Base-by-base conservation (phyloP, 2,888 invertebrate species). In the Agriopis aurantiaria region DNA sequence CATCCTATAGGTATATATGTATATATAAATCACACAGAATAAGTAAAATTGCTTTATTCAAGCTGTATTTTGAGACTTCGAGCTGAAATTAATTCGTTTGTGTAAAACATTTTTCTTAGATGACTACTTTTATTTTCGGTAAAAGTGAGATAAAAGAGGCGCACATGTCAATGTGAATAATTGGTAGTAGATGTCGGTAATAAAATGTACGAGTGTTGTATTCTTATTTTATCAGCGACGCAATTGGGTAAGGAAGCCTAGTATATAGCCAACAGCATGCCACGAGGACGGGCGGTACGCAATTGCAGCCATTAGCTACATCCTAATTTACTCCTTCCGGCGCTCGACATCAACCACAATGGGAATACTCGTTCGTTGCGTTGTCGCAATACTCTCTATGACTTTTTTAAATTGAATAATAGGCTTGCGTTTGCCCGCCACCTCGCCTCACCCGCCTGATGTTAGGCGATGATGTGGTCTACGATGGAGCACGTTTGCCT, bases 241-340 rank as follows among this genome's bases (percentile, higher is more conserved):
- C 64, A 72, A 63, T 63, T 71, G 63, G 62, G 56, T 51, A 55
- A 52, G 60, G 56, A 65, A 66, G 65, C 60, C 68, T 62, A 68
- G 57, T 46, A 23, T 23, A 23, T 23, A 48, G 52, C 51, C 66
- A 68, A 68, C 56, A 60, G 65, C 69, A 63, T 45, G 58, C 62
- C 46, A 49, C 59, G 68, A 23, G 65, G 73, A 33, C 74, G 70
- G 60, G 60, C 62, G 65, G 64, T 81, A 82, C 83, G 80, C 90
- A 93, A 93, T 93, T 92, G 92, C 83, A 83, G 83, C 85, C 90
- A 91, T 91, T 91, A 88, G 88, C 87, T 85, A 91, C 92, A 87
- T 93, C 93, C 93, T 93, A 91, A 93, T 92, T 89, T 89, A 88
- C 90, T 91, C 89, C 86, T 86, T 93, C 93, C 93, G 88, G 86